Conservation (phyloP, 2,797 vertebrate species). For the Micrastur ruficollis region DNA sequence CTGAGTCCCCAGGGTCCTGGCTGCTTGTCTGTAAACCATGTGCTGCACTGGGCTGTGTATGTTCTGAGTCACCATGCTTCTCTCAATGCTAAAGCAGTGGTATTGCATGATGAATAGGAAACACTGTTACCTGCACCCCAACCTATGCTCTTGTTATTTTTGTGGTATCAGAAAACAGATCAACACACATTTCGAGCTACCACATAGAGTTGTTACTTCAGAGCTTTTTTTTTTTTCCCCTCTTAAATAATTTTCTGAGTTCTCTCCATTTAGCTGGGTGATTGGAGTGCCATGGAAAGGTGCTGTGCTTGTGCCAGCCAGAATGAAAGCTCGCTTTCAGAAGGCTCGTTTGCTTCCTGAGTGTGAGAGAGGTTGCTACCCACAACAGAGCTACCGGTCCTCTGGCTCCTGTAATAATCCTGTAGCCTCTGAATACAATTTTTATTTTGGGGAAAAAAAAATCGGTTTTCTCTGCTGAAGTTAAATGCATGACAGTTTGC, state of each 20-base stretch:
- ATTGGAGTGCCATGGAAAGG: background rate
- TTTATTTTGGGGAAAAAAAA: background rate
- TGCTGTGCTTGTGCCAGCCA: background rate
- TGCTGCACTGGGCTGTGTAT: background rate
- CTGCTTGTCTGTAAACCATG: background rate
- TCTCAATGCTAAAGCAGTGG: background rate
- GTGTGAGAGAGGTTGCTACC: background rate
- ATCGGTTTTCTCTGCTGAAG: background rate
- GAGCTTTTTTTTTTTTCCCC: too few relatives aligned
- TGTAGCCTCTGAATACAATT: background rate
- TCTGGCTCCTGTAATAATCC: background rate
- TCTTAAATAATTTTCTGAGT: background rate
- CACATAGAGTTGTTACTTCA: background rate
- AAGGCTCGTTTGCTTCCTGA: background rate
- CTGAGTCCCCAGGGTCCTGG: background rate
- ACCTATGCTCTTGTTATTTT: background rate
- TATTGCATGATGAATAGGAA: background rate
- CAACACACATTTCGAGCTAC: background rate
- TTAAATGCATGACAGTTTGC: background rate
- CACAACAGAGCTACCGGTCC: background rate
- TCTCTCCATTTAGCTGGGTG: background rate
- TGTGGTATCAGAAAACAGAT: background rate
- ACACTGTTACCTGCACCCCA: background rate
- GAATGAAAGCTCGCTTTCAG: background rate
- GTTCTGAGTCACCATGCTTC: background rate